phyloP scores from a whole-genome alignment of 2,797 vertebrate species.

The Limosa lapponica region DNA sequence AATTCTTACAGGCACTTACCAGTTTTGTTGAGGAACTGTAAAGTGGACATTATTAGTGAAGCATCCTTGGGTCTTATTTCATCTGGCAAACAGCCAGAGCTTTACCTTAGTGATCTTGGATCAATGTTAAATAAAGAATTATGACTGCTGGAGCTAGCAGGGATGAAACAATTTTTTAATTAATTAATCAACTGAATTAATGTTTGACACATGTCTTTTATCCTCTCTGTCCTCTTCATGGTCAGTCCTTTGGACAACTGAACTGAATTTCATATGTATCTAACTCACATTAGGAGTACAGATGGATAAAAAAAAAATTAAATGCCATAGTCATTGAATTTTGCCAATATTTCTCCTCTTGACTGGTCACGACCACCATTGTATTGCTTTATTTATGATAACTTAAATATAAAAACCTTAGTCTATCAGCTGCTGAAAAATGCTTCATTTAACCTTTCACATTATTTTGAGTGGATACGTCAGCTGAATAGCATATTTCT shows the following conservation, averaged over 20 bases:
- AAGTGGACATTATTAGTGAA: neutral
- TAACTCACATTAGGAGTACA: neutral
- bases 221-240: neutral
- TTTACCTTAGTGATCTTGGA: neutral
- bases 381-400: neutral
- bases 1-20: neutral
- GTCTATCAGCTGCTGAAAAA: neutral
- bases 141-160: neutral
- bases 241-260: neutral
- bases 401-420: neutral
- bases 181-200: neutral
- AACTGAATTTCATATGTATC: neutral
- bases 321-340: neutral
- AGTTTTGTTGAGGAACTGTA: neutral
- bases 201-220: neutral
- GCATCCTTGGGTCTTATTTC: neutral
- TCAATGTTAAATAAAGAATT: neutral
- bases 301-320: neutral
- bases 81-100: neutral
- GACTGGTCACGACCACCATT: neutral
- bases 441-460: neutral
- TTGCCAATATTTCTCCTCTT: neutral
- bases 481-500: neutral
- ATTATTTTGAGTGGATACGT: neutral
- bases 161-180: neutral